These are phyloP conservation scores for Phyllopteryx taeniolatus DNA, from an alignment of 2,113 vertebrate genomes.

Conservation along the genomic window DNA sequence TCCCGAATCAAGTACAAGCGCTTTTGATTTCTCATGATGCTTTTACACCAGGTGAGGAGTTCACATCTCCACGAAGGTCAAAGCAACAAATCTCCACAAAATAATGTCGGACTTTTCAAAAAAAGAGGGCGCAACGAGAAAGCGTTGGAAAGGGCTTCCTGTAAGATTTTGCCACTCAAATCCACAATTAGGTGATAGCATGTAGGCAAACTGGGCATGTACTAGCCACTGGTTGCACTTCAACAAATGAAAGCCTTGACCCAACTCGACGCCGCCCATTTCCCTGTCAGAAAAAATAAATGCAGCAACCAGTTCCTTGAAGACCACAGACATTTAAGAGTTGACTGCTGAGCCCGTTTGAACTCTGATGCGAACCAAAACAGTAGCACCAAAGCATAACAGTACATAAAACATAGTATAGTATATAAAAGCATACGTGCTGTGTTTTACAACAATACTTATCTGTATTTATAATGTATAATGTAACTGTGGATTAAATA, in stretches of 20 bases:
- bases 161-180: background rate
- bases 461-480: no score
- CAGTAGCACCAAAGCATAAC: no score
- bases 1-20: conserved; percentile 35
- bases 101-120: conserved; percentile 35
- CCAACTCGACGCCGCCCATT: background rate
- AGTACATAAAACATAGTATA: no score
- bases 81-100: conserved; percentile 38
- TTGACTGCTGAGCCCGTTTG: background rate
- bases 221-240: background rate
- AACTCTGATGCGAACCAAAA: background rate
- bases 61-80: conserved; percentile 35
- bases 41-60: conserved; percentile 29
- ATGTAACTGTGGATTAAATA: no score
- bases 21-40: conserved; percentile 42
- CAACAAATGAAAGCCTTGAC: background rate
- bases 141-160: background rate
- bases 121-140: background rate
- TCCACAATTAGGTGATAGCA: background rate
- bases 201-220: background rate
- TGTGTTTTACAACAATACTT: no score
- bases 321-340: background rate
- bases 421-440: no score
- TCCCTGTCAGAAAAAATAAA: background rate
- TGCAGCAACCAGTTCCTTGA: background rate